Percentiles rank a stretch among this genome's conserved stretches.
Evolutionary conservation across 2,797 vertebrate species (phyloP).

Genomic region (Netta rufina): DNA sequence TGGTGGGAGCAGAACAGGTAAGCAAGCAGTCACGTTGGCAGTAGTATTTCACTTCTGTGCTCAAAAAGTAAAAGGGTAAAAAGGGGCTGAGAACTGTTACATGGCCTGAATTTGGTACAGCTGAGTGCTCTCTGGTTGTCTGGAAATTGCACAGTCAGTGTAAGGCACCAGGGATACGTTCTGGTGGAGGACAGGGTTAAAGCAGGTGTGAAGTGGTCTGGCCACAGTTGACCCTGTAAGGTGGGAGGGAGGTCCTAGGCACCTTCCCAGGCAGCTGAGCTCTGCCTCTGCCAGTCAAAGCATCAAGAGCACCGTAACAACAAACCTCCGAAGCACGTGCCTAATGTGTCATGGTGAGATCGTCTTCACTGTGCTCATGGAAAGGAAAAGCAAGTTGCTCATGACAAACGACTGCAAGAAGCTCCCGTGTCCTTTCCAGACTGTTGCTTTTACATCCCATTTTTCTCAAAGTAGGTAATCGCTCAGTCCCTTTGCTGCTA

Average conservation of each 20-base stretch:
- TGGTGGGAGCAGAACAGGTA: slow-evolving; percentile 99
- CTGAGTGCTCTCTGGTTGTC: background rate
- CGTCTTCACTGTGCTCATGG: background rate
- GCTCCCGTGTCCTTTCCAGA: background rate
- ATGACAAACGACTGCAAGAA: background rate
- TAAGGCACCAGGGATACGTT: background rate
- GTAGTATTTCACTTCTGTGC: background rate
- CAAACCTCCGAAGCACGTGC: background rate
- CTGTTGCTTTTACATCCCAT: background rate
- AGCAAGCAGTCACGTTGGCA: background rate
- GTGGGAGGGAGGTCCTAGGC: background rate
- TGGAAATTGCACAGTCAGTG: background rate
- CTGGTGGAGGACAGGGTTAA: background rate
- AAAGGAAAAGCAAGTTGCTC: background rate
- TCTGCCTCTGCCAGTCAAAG: background rate
- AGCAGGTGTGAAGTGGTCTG: background rate
- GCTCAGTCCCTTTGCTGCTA: background rate
- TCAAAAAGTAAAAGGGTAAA: background rate
- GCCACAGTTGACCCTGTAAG: background rate
- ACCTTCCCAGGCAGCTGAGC: background rate
- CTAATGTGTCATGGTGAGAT: background rate
- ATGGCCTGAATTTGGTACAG: background rate
- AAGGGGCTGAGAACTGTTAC: background rate
- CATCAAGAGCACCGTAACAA: background rate
- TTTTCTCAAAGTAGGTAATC: background rate